Evolutionary conservation across 2,113 vertebrate genomes (phyloP).

Genomic region (Cairina moschata): DNA sequence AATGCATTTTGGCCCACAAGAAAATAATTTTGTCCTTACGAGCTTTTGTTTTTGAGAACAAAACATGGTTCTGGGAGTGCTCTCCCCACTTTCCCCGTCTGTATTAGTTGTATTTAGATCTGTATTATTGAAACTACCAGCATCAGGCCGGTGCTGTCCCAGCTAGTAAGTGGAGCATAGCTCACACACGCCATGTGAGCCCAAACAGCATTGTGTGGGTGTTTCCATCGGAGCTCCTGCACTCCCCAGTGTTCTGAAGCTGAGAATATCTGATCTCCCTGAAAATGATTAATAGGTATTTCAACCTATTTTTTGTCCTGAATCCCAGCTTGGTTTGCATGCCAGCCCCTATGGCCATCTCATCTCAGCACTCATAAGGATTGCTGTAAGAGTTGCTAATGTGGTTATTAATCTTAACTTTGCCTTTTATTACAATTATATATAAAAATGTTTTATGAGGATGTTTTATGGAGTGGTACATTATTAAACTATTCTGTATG

Average conservation of each 20-base stretch:
- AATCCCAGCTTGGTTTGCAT: background rate
- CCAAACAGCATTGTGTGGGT: background rate
- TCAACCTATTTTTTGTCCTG: background rate
- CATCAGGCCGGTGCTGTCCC: background rate
- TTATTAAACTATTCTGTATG: background rate
- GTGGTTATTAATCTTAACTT: background rate
- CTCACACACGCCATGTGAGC: background rate
- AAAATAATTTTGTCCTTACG: background rate
- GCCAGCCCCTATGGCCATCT: background rate
- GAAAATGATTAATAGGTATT: background rate
- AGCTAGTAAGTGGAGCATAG: background rate
- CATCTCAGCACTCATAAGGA: background rate
- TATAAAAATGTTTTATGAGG: background rate
- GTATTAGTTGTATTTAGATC: background rate
- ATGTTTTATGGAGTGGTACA: background rate
- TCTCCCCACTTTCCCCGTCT: accelerated
- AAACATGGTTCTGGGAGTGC: conserved; percentile 63
- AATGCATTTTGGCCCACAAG: background rate
- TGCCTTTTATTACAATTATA: background rate
- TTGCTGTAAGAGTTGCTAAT: background rate
- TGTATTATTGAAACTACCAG: background rate
- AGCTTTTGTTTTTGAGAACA: conserved; percentile 38
- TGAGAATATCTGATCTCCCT: background rate
- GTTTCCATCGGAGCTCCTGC: background rate
- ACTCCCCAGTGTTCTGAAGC: background rate